These are phyloP conservation scores for Drosophila nebulosa DNA, from an alignment of 1,140 invertebrate species.

Conservation along the genomic window DNA sequence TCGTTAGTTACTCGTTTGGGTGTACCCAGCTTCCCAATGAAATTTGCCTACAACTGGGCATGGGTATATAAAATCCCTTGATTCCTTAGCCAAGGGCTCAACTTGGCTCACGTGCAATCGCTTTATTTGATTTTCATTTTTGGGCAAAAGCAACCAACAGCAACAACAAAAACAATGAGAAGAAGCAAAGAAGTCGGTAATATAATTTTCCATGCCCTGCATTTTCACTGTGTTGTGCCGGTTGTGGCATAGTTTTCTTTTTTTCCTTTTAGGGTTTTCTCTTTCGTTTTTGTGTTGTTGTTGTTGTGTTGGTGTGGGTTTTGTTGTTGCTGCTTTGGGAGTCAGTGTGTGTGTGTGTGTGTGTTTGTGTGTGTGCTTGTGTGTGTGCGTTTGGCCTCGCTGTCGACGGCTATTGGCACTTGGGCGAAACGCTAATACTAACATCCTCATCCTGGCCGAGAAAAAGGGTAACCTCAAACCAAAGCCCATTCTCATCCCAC, in stretches of 20 bases:
- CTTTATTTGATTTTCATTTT: slow-evolving; percentile 78
- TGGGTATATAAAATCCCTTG: background rate
- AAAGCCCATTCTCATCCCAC: slow-evolving; percentile 8
- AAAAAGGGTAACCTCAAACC: slow-evolving; percentile 6
- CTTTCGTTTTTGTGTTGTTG: background rate
- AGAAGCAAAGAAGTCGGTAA: slow-evolving; percentile 11
- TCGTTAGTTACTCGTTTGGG: no score
- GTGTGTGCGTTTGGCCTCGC: slow-evolving; percentile 2
- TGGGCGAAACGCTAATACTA: slow-evolving; percentile 60
- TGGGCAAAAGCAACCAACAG: slow-evolving; percentile 33
- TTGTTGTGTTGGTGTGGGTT: background rate
- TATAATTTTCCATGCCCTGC: slow-evolving; percentile 58
- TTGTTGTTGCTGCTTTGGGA: background rate
- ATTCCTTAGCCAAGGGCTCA: slow-evolving; percentile 7
- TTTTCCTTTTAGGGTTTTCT: background rate
- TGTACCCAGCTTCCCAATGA: background rate
- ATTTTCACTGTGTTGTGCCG: slow-evolving; percentile 30
- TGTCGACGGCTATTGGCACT: slow-evolving; percentile 46
- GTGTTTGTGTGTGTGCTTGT: no score
- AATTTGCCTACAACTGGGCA: background rate
- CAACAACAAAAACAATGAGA: slow-evolving; percentile 5
- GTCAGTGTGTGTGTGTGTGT: background rate
- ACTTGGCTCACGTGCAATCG: slow-evolving; percentile 66
- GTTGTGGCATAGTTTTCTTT: slow-evolving; percentile 40
- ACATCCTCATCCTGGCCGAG: slow-evolving; percentile 9